A percentile compares a stretch with the other conserved stretches of the same genome.
Conservation (phyloP, 2,888 invertebrate genomes). For the Troides helena region DNA sequence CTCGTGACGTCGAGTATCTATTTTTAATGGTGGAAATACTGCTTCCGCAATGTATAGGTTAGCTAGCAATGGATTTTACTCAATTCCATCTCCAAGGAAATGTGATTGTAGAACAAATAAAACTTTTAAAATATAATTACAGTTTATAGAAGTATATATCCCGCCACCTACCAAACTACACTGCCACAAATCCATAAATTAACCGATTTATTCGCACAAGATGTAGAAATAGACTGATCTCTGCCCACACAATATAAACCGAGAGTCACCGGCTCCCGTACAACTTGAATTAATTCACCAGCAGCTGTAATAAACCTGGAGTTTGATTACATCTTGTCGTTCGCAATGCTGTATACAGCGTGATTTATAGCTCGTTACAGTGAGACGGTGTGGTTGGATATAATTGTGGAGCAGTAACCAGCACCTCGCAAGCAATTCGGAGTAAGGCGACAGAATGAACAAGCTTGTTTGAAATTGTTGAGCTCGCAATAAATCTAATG, state of each 20-base stretch:
- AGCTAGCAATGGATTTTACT: too few relatives aligned
- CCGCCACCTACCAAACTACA: neutral
- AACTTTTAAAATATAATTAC: too few relatives aligned
- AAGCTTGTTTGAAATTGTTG: constrained; percentile 10
- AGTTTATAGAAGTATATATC: neutral
- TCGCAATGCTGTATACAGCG: constrained; percentile 20
- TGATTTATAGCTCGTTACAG: constrained; percentile 26
- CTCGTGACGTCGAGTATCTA: too few relatives aligned
- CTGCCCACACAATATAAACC: constrained; percentile 23
- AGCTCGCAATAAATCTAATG: constrained; percentile 5
- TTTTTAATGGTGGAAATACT: too few relatives aligned
- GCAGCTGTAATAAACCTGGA: constrained; percentile 26
- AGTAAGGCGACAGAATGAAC: constrained; percentile 21
- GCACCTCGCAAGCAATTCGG: constrained; percentile 22
- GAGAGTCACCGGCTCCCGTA: constrained; percentile 16
- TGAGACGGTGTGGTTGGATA: constrained; percentile 25
- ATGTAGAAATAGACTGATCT: constrained; percentile 21
- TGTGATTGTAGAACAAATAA: too few relatives aligned
- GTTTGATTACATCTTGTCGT: constrained; percentile 25
- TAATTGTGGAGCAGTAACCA: constrained; percentile 26
- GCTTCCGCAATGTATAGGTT: too few relatives aligned
- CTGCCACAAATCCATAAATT: constrained; percentile 16
- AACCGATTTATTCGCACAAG: constrained; percentile 15
- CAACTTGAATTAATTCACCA: constrained; percentile 30
- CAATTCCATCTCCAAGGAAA: too few relatives aligned